Evolutionary conservation across 64 coral and sea anemone species (phyloP).

Genomic region (Montipora cactus): DNA sequence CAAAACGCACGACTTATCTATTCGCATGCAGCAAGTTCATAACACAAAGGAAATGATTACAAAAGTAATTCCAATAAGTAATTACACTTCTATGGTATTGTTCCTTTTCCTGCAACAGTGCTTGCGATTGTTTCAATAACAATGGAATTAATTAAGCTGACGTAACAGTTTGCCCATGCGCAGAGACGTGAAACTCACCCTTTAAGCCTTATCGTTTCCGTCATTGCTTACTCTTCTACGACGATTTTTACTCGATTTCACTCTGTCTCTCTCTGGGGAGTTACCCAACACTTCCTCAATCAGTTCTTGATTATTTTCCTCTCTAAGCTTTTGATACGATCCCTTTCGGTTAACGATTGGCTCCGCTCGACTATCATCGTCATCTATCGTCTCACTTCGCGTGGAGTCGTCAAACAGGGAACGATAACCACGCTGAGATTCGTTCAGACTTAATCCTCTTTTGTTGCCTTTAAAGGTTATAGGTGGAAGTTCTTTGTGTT

Average conservation of each 20-base stretch:
- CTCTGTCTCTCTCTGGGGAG: slow-evolving; percentile 24
- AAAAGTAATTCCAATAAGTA: too few relatives aligned
- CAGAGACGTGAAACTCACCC: too few relatives aligned
- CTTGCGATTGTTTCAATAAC: too few relatives aligned
- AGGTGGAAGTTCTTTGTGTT: slow-evolving; percentile 19
- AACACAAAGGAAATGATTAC: too few relatives aligned
- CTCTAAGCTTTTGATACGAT: slow-evolving; percentile 3
- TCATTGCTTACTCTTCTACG: not conserved
- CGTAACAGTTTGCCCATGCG: not conserved
- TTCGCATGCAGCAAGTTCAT: too few relatives aligned
- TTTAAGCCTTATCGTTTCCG: not conserved
- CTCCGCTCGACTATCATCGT: not conserved
- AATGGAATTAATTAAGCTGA: too few relatives aligned
- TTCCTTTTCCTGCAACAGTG: too few relatives aligned
- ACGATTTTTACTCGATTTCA: slow-evolving; percentile 19
- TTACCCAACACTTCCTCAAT: slow-evolving; percentile 63
- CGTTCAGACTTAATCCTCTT: slow-evolving; percentile 19
- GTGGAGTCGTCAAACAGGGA: not conserved
- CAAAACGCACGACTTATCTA: too few relatives aligned
- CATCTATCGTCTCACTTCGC: not conserved
- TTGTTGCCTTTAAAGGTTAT: slow-evolving; percentile 34
- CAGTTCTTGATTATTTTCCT: slow-evolving; percentile 14
- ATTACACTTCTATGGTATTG: too few relatives aligned
- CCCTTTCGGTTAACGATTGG: not conserved
- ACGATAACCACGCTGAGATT: not conserved